Percentiles rank a stretch among this genome's conserved stretches.
Evolutionary conservation across 1,140 invertebrate genomes (phyloP).

Genomic region (Adelges cooleyi): DNA sequence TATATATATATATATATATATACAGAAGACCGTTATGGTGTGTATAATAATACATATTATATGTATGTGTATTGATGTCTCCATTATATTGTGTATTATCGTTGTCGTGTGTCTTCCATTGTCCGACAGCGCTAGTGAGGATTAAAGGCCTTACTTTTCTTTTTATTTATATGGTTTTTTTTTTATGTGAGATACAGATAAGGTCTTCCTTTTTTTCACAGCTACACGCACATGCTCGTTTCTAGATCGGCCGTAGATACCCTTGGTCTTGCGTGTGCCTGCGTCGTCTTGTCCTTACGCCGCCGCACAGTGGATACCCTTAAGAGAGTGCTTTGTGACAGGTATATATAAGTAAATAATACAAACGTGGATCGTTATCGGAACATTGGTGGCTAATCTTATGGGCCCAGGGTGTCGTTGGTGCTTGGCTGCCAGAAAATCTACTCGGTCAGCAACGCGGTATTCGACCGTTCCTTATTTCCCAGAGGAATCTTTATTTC

Average conservation of each 20-base stretch:
- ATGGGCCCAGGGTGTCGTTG: not conserved
- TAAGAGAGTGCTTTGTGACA: not conserved
- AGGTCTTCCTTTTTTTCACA: conserved; percentile 14
- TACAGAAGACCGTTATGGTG: too few relatives aligned
- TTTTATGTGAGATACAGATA: not conserved
- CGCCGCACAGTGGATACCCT: too few relatives aligned
- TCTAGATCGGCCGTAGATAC: conserved; percentile 12
- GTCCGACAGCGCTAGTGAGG: not conserved
- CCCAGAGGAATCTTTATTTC: too few relatives aligned
- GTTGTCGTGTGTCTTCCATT: conserved; percentile 20
- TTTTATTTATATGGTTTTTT: not conserved
- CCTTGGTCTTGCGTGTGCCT: not conserved
- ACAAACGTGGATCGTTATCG: conserved; percentile 9
- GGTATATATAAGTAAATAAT: conserved; percentile 11
- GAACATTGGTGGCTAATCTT: conserved; percentile 15
- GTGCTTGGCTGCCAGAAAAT: not conserved
- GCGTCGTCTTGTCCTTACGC: too few relatives aligned
- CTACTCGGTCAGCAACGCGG: not conserved
- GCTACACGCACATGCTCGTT: not conserved
- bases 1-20: too few relatives aligned
- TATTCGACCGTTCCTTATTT: too few relatives aligned
- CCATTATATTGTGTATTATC: conserved; percentile 21
- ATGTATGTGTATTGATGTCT: conserved; percentile 26
- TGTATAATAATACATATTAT: too few relatives aligned
- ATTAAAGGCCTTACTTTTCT: conserved; percentile 24